Evolutionary conservation across 2,113 vertebrate species (phyloP), one percentile per base, ranked within the genome.

Genomic region (Tonatia bakeri): DNA sequence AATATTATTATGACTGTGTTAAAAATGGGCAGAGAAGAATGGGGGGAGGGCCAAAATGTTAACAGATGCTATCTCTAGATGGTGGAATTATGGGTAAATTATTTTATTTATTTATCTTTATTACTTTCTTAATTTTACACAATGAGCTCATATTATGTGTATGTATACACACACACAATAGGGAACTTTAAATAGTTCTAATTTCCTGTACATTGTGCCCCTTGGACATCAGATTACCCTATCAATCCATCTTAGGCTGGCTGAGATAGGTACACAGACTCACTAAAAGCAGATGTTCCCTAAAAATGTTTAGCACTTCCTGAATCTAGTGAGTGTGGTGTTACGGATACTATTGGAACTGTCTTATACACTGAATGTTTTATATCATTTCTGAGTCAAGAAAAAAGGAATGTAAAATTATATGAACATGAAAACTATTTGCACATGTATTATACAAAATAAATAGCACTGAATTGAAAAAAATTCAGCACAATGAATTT

Each of bases 251-350:
- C 64, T 83, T 40, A 50, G 67, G 45, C n/a, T 90, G 40, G 81
- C 80, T 79, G 45, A 75, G 91, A 56, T 40, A 75, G 13, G 69
- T 14, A 33, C 17, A 75, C 22, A 90, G 61, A 86, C 43, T 79
- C n/a, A 19, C 43, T 22, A 70, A 89, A 85, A 95, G 43, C 4
- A 75, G 38, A 73, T 56, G 80, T 77, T 94, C 73, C 87, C 81
- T 72, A 70, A 94, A 96, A 96, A 64, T 91, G 40, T 24, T 94
- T 28, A 91, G 26, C 26, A 85, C 54, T 92, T 94, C 47, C 59
- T 36, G 16, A 81, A 69, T 50, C n/a, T 72, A 75, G 3, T 33
- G 31, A 82, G 81, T 69, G 19, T 22, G 19, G 38, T 14, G 19
- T 43, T 38, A 61, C 85, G 22, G 87, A 77, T 19, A 43, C 56